Evolutionary conservation across 2,888 invertebrate genomes (phyloP), one percentile per base, ranked within the genome.

Genomic region (Plemyria rubiginata): DNA sequence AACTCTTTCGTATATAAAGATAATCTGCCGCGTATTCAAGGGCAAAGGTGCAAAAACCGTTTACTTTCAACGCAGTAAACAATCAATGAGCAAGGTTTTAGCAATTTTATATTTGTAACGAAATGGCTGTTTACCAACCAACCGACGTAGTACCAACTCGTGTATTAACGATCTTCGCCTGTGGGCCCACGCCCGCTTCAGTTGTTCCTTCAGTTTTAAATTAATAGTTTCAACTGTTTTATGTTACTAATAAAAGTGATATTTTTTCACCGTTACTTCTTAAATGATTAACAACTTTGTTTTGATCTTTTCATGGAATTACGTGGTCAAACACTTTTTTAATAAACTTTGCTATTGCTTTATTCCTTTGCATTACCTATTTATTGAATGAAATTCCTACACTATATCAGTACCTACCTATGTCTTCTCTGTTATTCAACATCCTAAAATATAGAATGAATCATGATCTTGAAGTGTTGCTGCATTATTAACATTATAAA

Each of bases 161-260:
- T 68, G 67, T 67, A 73, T 79, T 78, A 74, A 79, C 67, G 74
- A 73, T 66, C 54, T 65, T 70, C 66, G 62, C 56, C 51, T 62
- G n/a, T n/a, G 52, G 61, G 48, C 62, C 62, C 72, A 70, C 74
- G 73, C 73, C 65, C 69, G 67, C 63, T 75, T 69, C 54, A 70
- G 70, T 73, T 71, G 71, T 68, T 70, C 59, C 64, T 60, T 70
- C 70, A 68, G 74, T 77, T 75, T 75, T 65, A 73, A 66, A 70
- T 79, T 79, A 70, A 77, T 73, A 65, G 69, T 70, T 69, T 70
- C 54, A 63, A 70, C 59, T 50, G 70, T 70, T 79, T 78, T 75
- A 71, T 58, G 70, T 72, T 68, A 69, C 68, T 54, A 65, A 73
- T 71, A 66, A 67, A 73, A 65, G 60, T 55, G 53, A 70, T 74